Conservation (phyloP, 92 coral and sea anemone genomes). For the Palythoa caribaeorum region DNA sequence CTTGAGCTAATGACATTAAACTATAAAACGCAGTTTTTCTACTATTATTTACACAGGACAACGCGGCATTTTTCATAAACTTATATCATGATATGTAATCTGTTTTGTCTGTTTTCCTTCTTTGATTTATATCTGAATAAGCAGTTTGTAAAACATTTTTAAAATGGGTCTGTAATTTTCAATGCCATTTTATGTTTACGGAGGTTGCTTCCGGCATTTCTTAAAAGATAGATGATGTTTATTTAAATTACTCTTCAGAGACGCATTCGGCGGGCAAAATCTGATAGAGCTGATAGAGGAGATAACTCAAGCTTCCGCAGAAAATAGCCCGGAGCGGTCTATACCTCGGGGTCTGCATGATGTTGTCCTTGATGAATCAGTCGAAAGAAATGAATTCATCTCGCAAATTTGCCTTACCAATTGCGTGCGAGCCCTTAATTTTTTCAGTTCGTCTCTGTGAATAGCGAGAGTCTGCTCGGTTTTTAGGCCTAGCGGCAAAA, state of each 20-base stretch:
- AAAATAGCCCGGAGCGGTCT: constrained; percentile 26
- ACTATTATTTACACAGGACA: not conserved
- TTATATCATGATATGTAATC: not conserved
- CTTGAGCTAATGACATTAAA: not conserved
- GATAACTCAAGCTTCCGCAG: constrained; percentile 32
- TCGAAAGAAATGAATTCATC: not conserved
- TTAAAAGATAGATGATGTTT: constrained; percentile 17
- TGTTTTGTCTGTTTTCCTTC: not conserved
- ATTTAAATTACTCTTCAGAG: constrained; percentile 25
- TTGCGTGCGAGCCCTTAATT: not conserved
- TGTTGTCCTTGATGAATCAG: constrained; percentile 15
- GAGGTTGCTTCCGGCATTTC: constrained; percentile 34
- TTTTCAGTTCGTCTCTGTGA: not conserved
- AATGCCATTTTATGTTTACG: not conserved
- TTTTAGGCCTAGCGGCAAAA: constrained; percentile 15
- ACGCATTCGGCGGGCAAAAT: constrained; percentile 14
- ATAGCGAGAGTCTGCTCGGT: not conserved
- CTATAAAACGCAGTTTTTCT: not conserved
- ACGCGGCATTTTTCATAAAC: not conserved
- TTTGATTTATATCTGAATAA: not conserved
- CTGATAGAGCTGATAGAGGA: constrained; percentile 23
- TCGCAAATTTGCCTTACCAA: not conserved
- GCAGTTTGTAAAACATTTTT: not conserved
- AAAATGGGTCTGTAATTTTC: constrained; percentile 4
- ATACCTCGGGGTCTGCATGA: not conserved